Evolutionary conservation across 2,797 vertebrate species (phyloP), one percentile per base, ranked within the genome.

Genomic region (Scleropages formosus): DNA sequence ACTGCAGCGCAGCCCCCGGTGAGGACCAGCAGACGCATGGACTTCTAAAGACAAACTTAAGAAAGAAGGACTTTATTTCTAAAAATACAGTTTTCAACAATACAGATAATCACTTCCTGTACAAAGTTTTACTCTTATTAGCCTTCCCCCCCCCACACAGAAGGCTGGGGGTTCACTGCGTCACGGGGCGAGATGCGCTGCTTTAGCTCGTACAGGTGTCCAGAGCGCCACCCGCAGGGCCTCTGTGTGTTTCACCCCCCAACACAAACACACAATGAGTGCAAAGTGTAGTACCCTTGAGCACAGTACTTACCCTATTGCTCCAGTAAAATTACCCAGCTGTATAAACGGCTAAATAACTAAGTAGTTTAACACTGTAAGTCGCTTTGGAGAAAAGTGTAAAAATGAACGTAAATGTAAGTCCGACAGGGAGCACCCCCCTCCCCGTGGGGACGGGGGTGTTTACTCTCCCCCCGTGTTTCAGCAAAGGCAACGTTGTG

Each of bases 71-170:
- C 75, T 85, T 80, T 85, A 75, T 80, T 80, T 87, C 84, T 84
- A 92, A 92, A 94, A 94, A 93, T 89, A 88, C 86, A 91, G 85
- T 12, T 79, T 84, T 90, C 79, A 83, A 80, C 83, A 85, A 86
- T 80, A 87, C 85, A 75, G 86, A 87, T 88, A 90, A 88, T 85
- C 82, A 85, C 76, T 75, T 78, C 76, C 72, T 64, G 81, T 76
- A 86, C 79, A 82, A 82, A 87, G 79, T 39, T 59, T 84, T 80
- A 74, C 80, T 74, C 80, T 49, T 4, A n/a, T n/a, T n/a, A n/a
- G n/a, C n/a, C 27, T 46, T n/a, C 20, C 47, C 20, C 8, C 56
- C 68, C 49, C 62, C 73, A 51, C 76, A 66, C 49, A 49, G 78
- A 90, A 91, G 89, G 88, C 89, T 84, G 85, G 81, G 11, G 53